Percentiles rank a stretch among this genome's conserved stretches.
phyloP scores from a whole-genome alignment of 2,888 invertebrate genomes.

The Aporophyla lueneburgensis region DNA sequence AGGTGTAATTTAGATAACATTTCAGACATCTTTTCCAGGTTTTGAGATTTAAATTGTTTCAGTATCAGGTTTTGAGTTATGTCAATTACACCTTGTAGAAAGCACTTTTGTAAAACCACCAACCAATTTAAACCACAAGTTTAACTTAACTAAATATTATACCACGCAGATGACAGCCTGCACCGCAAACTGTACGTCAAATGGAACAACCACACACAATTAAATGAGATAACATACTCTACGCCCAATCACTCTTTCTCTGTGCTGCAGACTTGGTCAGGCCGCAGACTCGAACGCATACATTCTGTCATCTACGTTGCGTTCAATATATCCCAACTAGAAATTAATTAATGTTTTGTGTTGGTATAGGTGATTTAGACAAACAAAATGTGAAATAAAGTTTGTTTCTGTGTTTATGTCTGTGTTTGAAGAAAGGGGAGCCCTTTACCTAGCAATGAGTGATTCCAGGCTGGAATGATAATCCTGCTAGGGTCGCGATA shows the following conservation, averaged over 20 bases:
- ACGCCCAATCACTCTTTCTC: slow-evolving; percentile 87
- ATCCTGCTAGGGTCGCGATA: too few species aligned
- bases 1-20: slow-evolving; percentile 24
- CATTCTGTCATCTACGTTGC: slow-evolving; percentile 32
- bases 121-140: slow-evolving; percentile 3
- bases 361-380: slow-evolving; percentile 3
- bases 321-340: slow-evolving; percentile 42
- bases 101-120: slow-evolving; percentile 15
- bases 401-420: slow-evolving; percentile 1
- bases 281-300: slow-evolving; percentile 78
- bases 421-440: background rate
- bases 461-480: background rate
- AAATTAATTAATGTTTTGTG: slow-evolving; percentile 35
- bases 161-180: slow-evolving; percentile 47
- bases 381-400: background rate
- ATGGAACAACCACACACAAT: slow-evolving; percentile 33
- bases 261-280: slow-evolving; percentile 86
- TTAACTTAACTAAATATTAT: slow-evolving; percentile 11
- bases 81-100: slow-evolving; percentile 10
- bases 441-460: background rate
- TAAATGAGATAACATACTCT: slow-evolving; percentile 42
- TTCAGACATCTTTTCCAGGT: background rate
- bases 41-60: background rate
- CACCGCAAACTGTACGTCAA: slow-evolving; percentile 19
- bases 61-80: background rate